Percentiles rank a stretch among this genome's conserved stretches.
Evolutionary conservation across 1,140 invertebrate genomes (phyloP).

Genomic region (Grapholita molesta): DNA sequence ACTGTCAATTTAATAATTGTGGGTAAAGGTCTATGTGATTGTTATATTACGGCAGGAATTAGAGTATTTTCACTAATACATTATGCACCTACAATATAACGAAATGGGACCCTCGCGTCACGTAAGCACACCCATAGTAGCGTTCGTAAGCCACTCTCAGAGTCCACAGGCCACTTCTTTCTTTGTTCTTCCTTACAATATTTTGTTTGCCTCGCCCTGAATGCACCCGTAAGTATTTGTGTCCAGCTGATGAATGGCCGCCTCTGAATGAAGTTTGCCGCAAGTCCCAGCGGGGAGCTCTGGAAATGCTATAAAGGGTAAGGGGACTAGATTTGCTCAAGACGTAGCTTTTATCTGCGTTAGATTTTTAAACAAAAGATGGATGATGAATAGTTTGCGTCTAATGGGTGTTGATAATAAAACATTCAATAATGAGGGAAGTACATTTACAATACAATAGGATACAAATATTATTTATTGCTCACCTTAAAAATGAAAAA

Average conservation of each 20-base stretch:
- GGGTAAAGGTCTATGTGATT: too few relatives aligned
- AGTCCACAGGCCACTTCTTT: slow-evolving; percentile 26
- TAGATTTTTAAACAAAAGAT: background rate
- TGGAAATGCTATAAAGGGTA: background rate
- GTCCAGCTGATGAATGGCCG: slow-evolving; percentile 13
- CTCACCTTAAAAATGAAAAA: too few relatives aligned
- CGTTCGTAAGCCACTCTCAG: background rate
- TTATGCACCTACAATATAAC: too few relatives aligned
- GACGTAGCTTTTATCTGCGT: background rate
- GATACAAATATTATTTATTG: too few relatives aligned
- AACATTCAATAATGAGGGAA: too few relatives aligned
- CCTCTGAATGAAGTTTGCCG: background rate
- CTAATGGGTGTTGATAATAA: background rate
- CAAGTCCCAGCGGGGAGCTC: background rate
- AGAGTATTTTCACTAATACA: too few relatives aligned
- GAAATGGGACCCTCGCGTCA: background rate
- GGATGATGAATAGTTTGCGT: background rate
- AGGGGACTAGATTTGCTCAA: background rate
- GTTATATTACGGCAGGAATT: too few relatives aligned
- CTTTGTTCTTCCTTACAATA: slow-evolving; percentile 31
- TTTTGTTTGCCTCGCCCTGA: slow-evolving; percentile 26
- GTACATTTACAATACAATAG: too few relatives aligned
- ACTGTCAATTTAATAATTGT: too few relatives aligned
- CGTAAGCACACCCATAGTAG: background rate
- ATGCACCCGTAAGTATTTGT: slow-evolving; percentile 16